Conservation (phyloP, 2,113 vertebrate genomes). For the Noturus placidus region DNA sequence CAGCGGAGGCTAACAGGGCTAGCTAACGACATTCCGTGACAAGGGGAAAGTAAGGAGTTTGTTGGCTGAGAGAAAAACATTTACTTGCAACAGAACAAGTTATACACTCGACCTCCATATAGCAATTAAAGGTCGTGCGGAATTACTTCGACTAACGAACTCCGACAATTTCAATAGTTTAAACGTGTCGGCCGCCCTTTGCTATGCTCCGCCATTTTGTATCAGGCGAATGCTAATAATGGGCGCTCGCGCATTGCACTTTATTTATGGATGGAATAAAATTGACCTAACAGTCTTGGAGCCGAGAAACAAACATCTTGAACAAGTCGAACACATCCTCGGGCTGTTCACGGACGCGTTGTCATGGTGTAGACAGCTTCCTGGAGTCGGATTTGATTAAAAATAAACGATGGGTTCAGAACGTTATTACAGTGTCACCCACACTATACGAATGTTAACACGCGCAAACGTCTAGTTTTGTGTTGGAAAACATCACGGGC, state of each 20-base stretch:
- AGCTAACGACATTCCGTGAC: constrained; percentile 78
- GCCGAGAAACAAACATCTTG: constrained; percentile 52
- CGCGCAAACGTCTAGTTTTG: constrained; percentile 56
- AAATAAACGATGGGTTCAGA: constrained; percentile 59
- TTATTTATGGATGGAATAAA: constrained; percentile 77
- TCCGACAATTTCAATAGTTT: constrained; percentile 79
- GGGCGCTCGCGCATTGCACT: constrained; percentile 79
- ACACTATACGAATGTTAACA: constrained; percentile 53
- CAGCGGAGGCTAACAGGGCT: constrained; percentile 41
- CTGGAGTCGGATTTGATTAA: constrained; percentile 37
- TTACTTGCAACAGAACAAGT: constrained; percentile 62
- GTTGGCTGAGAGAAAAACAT: constrained; percentile 67
- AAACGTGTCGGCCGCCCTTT: constrained; percentile 81
- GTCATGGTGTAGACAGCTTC: neutral
- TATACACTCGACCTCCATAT: constrained; percentile 51
- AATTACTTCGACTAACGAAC: constrained; percentile 65
- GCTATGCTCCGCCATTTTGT: constrained; percentile 82
- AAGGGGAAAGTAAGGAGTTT: constrained; percentile 79
- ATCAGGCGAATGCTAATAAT: constrained; percentile 80
- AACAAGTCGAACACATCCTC: constrained; percentile 49
- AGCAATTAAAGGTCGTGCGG: constrained; percentile 49
- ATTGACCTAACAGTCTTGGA: constrained; percentile 39
- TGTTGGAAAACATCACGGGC: constrained; percentile 59
- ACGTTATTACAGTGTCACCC: constrained; percentile 65
- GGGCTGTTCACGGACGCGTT: neutral